These are phyloP conservation scores for Xenentodon cancila DNA, from an alignment of 2,797 vertebrate species.

Conservation along the genomic window DNA sequence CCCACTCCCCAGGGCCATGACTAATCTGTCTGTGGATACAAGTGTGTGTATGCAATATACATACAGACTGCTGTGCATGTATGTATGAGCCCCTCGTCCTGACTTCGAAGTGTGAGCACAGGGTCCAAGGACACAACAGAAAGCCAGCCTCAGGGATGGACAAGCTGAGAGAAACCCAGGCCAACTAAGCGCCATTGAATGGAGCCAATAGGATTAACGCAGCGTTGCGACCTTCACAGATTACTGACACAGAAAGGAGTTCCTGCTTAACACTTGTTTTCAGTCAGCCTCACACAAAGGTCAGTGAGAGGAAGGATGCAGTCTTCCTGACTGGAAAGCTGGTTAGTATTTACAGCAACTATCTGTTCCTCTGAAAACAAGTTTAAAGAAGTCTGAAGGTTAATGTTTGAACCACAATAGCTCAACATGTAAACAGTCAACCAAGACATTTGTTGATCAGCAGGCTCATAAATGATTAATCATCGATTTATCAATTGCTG, in stretches of 20 bases:
- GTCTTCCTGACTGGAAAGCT: too few species aligned
- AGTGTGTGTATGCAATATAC: conserved; percentile 3
- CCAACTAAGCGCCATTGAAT: conserved; percentile 25
- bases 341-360: too few species aligned
- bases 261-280: conserved; percentile 14
- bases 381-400: too few species aligned
- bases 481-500: too few species aligned
- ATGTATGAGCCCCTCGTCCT: conserved; percentile 5
- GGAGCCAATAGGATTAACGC: conserved; percentile 47
- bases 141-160: conserved; percentile 44
- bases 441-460: too few species aligned
- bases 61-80: neutral
- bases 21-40: conserved; percentile 30
- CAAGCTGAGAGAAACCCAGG: conserved; percentile 18
- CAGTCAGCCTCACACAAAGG: conserved; percentile 1
- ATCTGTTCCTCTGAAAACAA: too few species aligned
- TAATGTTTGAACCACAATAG: too few species aligned
- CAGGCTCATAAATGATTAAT: too few species aligned
- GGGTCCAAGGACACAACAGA: conserved; percentile 66
- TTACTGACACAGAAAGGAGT: conserved; percentile 24
- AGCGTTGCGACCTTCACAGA: conserved; percentile 61
- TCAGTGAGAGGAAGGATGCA: too few species aligned
- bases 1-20: conserved; percentile 39
- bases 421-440: too few species aligned
- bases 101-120: conserved; percentile 47